Evolutionary conservation across 1,140 invertebrate genomes (phyloP), one percentile per base, ranked within the genome.

Genomic region (Rhizoglyphus robini): DNA sequence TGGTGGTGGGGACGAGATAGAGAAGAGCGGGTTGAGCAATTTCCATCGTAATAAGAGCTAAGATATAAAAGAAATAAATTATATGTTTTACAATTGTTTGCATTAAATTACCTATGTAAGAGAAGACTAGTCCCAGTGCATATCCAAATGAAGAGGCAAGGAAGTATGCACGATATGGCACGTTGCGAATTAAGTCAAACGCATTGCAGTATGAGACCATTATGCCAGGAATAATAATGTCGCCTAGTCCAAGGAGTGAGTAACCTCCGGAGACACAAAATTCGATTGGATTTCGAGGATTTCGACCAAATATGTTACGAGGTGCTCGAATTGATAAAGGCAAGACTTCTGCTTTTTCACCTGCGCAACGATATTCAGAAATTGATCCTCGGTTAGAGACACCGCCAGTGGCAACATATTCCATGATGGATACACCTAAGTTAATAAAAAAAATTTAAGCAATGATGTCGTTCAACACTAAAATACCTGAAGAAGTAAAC

Each of bases 1-100:
- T n/a, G n/a, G 80, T 81, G 67, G 74, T 78, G 4, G 83, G 83
- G 31, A 84, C 82, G 47, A 84, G 74, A 72, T 84, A 84, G n/a
- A 84, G 74, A n/a, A 84, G 75, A 29, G 83, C 83, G 38, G 83
- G 83, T 74, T 84, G 83, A 25, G 81, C 82, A 23, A 72, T 75
- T 32, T 60, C 32, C 58, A 60, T 60, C 13, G 27, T 29, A 2
- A 60, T 60, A 29, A 60, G 27, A 32, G 58, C 58, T 60, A 46
- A 34, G 4, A 32, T 29, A 59, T 5, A 38, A 5, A 32, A 29
- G 23, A 13, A 31, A 54, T 8, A 54, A 54, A 20, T 8, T 5
- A 27, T 18, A 41, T 18, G 36, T 11, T n/a, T n/a, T n/a, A n/a
- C n/a, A n/a, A n/a, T n/a, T n/a, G n/a, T n/a, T n/a, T n/a, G n/a